phyloP scores from a whole-genome alignment of 2,113 vertebrate species.

The Oncorhynchus gorbuscha region DNA sequence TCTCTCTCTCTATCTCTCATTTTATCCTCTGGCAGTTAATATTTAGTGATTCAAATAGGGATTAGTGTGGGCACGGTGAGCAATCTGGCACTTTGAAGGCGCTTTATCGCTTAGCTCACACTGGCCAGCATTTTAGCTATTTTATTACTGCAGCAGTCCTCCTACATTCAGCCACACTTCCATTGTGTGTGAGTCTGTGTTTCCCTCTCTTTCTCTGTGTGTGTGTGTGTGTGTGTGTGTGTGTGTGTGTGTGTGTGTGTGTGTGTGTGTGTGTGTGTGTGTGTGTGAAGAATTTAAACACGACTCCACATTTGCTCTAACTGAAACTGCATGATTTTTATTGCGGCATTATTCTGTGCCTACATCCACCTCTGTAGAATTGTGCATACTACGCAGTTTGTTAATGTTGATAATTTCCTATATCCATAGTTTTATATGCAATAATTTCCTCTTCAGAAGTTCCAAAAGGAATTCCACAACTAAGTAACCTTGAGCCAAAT shows the following conservation, averaged over 20 bases:
- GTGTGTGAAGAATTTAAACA: background rate
- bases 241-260: background rate
- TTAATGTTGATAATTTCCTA: too few relatives aligned
- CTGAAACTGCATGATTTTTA: too few relatives aligned
- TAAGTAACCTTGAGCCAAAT: background rate
- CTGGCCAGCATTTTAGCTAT: conserved; percentile 10
- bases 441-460: background rate
- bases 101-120: conserved; percentile 47
- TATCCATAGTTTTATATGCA: background rate
- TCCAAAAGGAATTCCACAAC: background rate
- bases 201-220: too few relatives aligned
- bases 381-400: too few relatives aligned
- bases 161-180: background rate
- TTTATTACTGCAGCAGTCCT: background rate
- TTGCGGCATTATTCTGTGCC: too few relatives aligned
- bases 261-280: background rate
- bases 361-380: too few relatives aligned
- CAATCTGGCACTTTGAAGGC: conserved; percentile 49
- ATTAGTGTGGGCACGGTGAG: conserved; percentile 54
- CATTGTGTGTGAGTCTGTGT: background rate
- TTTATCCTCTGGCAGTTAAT: conserved; percentile 40
- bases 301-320: too few relatives aligned
- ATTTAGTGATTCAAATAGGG: conserved; percentile 44
- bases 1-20: background rate
- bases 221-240: too few relatives aligned